A percentile compares a stretch with the other conserved stretches of the same genome.
phyloP scores from a whole-genome alignment of 2,797 vertebrate species.

The Morelia viridis region DNA sequence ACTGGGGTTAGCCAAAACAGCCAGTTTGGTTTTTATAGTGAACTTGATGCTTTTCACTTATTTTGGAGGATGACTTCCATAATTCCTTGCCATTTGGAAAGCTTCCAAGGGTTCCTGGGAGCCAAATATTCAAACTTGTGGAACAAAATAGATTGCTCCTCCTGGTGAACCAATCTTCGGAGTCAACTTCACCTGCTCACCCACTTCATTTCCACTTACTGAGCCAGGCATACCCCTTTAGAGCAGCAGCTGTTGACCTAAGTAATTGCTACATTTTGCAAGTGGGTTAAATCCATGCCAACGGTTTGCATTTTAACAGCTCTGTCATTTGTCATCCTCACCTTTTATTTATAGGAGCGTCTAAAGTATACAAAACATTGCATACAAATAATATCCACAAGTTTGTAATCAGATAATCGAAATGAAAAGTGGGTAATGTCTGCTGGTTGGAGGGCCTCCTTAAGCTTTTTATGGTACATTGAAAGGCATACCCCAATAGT shows the following conservation, averaged over 20 bases:
- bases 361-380: neutral
- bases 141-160: too few relatives aligned
- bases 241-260: constrained; percentile 50
- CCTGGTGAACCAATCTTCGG: neutral
- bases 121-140: neutral
- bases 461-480: neutral
- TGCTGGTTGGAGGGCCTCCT: neutral
- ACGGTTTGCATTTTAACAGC: constrained; percentile 52
- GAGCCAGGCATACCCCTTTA: constrained; percentile 41
- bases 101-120: neutral
- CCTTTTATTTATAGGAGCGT: neutral
- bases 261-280: constrained; percentile 35
- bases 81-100: neutral
- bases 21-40: neutral
- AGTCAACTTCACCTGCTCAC: neutral
- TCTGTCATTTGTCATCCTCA: constrained; percentile 34
- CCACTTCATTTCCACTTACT: neutral
- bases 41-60: neutral
- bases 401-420: neutral
- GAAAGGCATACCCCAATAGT: neutral
- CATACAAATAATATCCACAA: neutral
- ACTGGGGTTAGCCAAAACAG: neutral
- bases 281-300: constrained; percentile 50
- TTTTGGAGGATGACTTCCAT: neutral
- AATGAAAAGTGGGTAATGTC: neutral